Base-by-base conservation (phyloP, 2,113 vertebrate species). In the Neomonachus schauinslandi region DNA sequence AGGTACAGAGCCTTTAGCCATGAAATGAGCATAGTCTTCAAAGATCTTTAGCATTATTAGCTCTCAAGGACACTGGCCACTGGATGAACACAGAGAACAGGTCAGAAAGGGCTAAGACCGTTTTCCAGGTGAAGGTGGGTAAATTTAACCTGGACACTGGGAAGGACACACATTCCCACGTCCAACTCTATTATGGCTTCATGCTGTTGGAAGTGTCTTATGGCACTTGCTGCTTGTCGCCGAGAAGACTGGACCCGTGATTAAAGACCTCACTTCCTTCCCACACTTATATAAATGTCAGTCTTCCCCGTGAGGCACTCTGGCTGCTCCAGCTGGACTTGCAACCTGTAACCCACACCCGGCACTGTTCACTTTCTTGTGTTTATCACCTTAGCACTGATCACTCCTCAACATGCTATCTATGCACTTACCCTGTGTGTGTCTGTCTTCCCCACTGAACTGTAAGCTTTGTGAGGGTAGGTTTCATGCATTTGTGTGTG, bases 81-180 rank as follows among this genome's bases (percentile, higher is more conserved):
- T 26, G 5, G 16, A 15, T 9, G 1, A 53, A 31, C 91, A 87
- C 8, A 81, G 71, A 80, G 28, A 88, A 63, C 42, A 71, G 3
- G 9, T 76, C 18, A 36, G 49, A 59, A 92, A 87, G 10, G 63
- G 10, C 22, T 12, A 0, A 12, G 55, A 36, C 55, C 46, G 4
- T 31, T 79, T 65, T 59, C 51, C 51, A 33, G 42, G 18, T 36
- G 57, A 26, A 55, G 53, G 72, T 84, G 36, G 57, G 42, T 16
- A 26, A 19, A 33, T 14, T 1, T 19, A n/a, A 53, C 13, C 5
- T 33, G 8, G 46, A 9, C 39, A 31, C 3, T 46, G 2, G 42
- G 26, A 42, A 76, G n/a, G 53, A 16, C 24, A 19, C 6, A 2
- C 2, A 5, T 9, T 21, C 26, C 19, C 7, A 18, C 0, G 4